Evolutionary conservation across 2,888 invertebrate species (phyloP).

Genomic region (Falcaria lacertinaria): DNA sequence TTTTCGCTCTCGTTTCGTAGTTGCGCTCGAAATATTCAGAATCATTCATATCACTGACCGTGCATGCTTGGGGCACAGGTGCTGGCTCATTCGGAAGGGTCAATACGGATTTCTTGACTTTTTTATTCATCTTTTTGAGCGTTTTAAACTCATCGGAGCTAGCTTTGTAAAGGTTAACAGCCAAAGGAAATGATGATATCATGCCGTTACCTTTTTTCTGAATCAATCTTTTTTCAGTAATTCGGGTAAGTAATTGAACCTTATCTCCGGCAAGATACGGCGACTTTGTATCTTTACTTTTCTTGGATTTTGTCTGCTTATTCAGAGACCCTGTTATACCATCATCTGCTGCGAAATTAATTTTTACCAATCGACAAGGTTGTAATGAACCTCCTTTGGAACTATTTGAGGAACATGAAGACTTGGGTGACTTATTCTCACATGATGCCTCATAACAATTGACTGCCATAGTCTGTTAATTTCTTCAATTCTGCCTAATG

Average conservation of each 20-base stretch:
- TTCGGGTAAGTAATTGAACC: slow-evolving; percentile 40
- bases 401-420: slow-evolving; percentile 23
- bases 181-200: slow-evolving; percentile 50
- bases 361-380: slow-evolving; percentile 24
- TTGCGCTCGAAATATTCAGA: slow-evolving; percentile 47
- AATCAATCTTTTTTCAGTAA: slow-evolving; percentile 46
- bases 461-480: slow-evolving; percentile 40
- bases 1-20: slow-evolving; percentile 36
- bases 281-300: slow-evolving; percentile 28
- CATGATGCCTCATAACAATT: slow-evolving; percentile 27
- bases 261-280: slow-evolving; percentile 47
- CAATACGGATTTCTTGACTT: slow-evolving; percentile 58
- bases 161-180: slow-evolving; percentile 56
- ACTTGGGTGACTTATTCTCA: slow-evolving; percentile 25
- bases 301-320: slow-evolving; percentile 29
- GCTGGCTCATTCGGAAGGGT: slow-evolving; percentile 53
- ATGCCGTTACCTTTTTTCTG: slow-evolving; percentile 40
- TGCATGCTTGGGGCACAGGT: slow-evolving; percentile 42
- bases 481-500: not conserved
- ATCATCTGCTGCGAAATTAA: slow-evolving; percentile 26
- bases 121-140: slow-evolving; percentile 37
- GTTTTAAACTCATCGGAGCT: slow-evolving; percentile 59
- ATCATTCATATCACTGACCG: slow-evolving; percentile 66
- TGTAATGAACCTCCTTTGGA: slow-evolving; percentile 21
- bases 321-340: slow-evolving; percentile 22